Conservation (phyloP, 2,797 vertebrate genomes). For the Mico argentatus region DNA sequence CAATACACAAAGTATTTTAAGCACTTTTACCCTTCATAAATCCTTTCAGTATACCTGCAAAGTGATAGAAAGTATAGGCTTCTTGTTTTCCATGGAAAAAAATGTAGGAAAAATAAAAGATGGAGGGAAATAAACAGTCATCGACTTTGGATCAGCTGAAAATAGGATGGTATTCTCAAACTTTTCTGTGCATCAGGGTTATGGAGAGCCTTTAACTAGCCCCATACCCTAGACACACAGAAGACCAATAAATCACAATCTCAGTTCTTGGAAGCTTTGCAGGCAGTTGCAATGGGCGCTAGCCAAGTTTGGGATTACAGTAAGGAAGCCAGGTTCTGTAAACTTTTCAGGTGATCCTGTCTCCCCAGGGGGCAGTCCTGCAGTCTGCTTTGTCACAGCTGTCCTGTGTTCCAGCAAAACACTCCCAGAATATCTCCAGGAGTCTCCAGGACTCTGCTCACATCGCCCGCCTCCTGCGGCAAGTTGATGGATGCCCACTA, state of each 20-base stretch:
- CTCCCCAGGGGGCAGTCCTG: accelerated
- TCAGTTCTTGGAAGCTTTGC: not conserved
- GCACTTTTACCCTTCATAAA: not conserved
- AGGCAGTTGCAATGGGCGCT: accelerated
- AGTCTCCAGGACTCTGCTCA: not conserved
- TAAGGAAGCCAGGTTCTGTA: not conserved
- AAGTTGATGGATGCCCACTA: accelerated
- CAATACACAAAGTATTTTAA: not conserved
- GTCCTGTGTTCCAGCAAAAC: too few species aligned
- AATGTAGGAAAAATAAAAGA: not conserved
- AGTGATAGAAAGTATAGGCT: not conserved
- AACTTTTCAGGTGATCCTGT: not conserved
- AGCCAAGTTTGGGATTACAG: not conserved
- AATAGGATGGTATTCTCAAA: not conserved
- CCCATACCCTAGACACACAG: not conserved
- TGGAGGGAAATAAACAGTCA: not conserved
- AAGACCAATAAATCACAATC: not conserved
- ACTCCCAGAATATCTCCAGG: not conserved
- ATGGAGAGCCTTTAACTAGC: not conserved
- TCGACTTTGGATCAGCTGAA: not conserved
- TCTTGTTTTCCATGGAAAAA: not conserved
- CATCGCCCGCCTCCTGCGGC: not conserved
- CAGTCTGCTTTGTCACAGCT: accelerated
- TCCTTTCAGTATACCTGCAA: not conserved
- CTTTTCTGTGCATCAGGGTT: too few species aligned